Evolutionary conservation across 2,888 invertebrate species (phyloP).

Genomic region (Noctua comes): DNA sequence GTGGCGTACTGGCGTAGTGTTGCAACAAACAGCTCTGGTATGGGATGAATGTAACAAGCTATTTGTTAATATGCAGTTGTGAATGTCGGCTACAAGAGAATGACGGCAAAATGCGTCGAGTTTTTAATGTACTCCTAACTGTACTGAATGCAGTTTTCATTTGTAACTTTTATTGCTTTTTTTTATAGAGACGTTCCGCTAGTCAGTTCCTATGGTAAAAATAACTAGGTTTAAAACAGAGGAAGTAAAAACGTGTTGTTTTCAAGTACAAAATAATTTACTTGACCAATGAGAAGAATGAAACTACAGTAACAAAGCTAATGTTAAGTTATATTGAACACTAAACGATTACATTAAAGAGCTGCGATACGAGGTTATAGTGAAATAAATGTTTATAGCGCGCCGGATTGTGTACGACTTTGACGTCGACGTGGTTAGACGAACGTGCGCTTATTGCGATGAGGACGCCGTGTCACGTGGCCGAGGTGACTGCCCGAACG

Average conservation of each 20-base stretch:
- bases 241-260: not conserved
- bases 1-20: constrained; percentile 4
- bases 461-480: not conserved
- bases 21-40: constrained; percentile 27
- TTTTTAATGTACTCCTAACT: not conserved
- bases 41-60: constrained; percentile 29
- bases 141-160: constrained; percentile 1
- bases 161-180: not conserved
- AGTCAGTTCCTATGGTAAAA: not conserved
- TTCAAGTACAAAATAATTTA: not conserved
- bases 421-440: not conserved
- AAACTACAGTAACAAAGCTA: not conserved
- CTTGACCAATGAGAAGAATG: not conserved
- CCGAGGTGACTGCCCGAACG: constrained; percentile 3
- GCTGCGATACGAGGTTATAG: constrained; percentile 49
- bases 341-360: constrained; percentile 30
- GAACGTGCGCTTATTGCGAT: constrained; percentile 8
- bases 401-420: constrained; percentile 11
- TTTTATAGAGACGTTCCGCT: not conserved
- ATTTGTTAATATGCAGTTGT: constrained; percentile 16
- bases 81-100: not conserved
- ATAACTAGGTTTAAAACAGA: not conserved
- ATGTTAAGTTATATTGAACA: constrained; percentile 31
- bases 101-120: not conserved
- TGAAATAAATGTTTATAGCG: constrained; percentile 50